These are phyloP conservation scores for Varecia variegata DNA, from an alignment of 2,797 vertebrate genomes.

Conservation along the genomic window DNA sequence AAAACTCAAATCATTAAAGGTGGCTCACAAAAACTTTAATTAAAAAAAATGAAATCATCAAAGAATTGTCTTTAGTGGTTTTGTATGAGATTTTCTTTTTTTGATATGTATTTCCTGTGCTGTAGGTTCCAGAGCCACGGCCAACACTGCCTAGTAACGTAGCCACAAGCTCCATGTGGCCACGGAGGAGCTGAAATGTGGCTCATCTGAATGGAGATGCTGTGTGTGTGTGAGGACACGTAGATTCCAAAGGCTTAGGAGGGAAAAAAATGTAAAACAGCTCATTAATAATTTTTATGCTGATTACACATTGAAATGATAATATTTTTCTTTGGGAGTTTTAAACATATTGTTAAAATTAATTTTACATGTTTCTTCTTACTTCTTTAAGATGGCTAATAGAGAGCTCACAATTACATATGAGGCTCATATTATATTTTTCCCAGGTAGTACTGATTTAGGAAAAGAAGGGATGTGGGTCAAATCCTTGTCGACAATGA, in stretches of 20 bases:
- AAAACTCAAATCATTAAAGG: not conserved
- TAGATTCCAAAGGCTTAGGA: not conserved
- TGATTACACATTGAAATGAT: not conserved
- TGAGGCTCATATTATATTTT: not conserved
- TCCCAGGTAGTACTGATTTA: not conserved
- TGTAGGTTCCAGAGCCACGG: not conserved
- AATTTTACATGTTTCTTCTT: not conserved
- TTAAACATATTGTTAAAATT: slow-evolving; percentile 4
- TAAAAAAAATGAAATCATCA: not conserved
- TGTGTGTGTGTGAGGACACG: not conserved
- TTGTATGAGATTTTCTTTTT: not conserved
- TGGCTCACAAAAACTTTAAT: not conserved
- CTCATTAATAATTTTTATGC: not conserved
- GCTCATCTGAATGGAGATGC: not conserved
- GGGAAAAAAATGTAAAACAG: not conserved
- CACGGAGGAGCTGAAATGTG: not conserved
- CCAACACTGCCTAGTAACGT: not conserved
- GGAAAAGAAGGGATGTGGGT: not conserved
- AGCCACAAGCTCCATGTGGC: not conserved
- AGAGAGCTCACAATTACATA: not conserved
- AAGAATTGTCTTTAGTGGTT: not conserved
- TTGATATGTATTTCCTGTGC: not conserved
- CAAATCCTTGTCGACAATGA: not conserved
- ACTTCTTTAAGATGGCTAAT: not conserved
- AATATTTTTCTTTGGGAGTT: not conserved